Evolutionary conservation across 2,888 invertebrate species (phyloP).

Genomic region (Entomobrya multifasciata): DNA sequence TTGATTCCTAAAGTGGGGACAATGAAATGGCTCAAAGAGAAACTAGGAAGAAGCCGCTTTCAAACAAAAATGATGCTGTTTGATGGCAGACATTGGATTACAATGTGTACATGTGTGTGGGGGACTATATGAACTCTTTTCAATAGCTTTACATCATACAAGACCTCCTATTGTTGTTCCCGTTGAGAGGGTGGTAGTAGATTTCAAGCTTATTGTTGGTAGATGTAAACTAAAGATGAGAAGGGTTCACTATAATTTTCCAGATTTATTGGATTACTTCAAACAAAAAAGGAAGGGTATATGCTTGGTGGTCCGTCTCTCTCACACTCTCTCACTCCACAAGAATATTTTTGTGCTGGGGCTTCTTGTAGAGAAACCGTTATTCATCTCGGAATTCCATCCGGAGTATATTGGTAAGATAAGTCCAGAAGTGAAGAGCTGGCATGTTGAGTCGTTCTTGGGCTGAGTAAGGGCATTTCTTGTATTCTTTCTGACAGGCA

Average conservation of each 20-base stretch:
- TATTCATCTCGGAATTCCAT: conserved; percentile 80
- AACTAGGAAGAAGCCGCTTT: no score
- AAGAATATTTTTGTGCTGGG: neutral
- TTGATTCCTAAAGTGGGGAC: no score
- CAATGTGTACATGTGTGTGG: no score
- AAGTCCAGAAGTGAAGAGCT: conserved; percentile 80
- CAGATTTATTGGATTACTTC: conserved; percentile 45
- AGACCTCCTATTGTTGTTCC: conserved; percentile 20
- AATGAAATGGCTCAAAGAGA: no score
- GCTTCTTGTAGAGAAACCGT: conserved; percentile 42
- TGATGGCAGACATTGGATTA: no score
- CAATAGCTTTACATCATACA: no score
- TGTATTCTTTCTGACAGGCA: conserved; percentile 77
- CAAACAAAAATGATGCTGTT: no score
- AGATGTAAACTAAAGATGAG: neutral
- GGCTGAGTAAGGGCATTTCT: conserved; percentile 79
- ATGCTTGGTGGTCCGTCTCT: conserved; percentile 52
- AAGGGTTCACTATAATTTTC: conserved; percentile 55
- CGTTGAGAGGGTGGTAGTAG: conserved; percentile 10
- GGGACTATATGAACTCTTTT: no score
- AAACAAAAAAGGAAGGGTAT: conserved; percentile 43
- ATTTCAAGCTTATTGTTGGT: conserved; percentile 17
- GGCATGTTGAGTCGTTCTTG: conserved; percentile 80
- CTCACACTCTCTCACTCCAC: neutral
- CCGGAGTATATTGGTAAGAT: conserved; percentile 79